phyloP scores from a whole-genome alignment of 2,113 vertebrate species.

The Agelaius tricolor region DNA sequence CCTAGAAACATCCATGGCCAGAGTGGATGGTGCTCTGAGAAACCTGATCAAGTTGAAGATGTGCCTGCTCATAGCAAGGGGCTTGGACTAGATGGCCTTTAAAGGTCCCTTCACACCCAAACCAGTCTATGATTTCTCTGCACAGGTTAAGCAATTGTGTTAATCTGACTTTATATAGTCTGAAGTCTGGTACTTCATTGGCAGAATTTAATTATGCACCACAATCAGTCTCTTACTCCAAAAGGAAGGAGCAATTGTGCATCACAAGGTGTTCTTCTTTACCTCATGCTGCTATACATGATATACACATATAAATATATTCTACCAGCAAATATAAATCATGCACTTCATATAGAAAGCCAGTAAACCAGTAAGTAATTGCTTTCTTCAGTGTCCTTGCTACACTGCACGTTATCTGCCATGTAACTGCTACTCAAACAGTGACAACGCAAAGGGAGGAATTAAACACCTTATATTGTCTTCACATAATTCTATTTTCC shows the following conservation, averaged over 20 bases:
- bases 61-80: too few relatives aligned
- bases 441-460: background rate
- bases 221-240: background rate
- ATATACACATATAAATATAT: background rate
- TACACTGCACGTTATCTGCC: background rate
- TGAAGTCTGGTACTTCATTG: background rate
- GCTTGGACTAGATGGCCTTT: background rate
- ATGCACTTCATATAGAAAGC: background rate
- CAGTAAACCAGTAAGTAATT: background rate
- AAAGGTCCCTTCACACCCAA: background rate
- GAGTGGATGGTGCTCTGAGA: background rate
- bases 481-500: conserved; percentile 7
- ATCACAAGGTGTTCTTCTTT: background rate
- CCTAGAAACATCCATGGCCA: background rate
- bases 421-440: conserved; percentile 14
- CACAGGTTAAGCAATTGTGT: background rate
- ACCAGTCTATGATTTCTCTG: background rate
- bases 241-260: background rate
- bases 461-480: background rate
- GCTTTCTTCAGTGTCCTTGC: background rate
- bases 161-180: background rate
- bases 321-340: background rate
- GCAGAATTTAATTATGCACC: background rate
- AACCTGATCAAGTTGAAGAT: background rate
- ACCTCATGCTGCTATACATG: background rate